A percentile compares a stretch with the other conserved stretches of the same genome.
phyloP scores from a whole-genome alignment of 2,888 invertebrate genomes.

The Stratiomys singularior region DNA sequence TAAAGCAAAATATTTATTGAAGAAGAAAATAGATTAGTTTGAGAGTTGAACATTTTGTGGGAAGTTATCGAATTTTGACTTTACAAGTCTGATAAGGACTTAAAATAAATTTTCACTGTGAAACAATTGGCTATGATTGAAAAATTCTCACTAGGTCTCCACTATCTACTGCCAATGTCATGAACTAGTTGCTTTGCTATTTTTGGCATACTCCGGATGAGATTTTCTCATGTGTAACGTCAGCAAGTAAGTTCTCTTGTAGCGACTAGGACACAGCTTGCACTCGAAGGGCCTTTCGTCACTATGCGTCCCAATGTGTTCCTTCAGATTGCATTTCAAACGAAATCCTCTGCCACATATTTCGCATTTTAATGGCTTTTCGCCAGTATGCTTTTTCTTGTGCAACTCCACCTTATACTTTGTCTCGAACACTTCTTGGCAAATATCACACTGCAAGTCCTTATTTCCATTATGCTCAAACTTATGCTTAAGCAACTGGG shows the following conservation, averaged over 20 bases:
- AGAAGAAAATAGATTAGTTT: too few species aligned
- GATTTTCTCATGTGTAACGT: constrained; percentile 5
- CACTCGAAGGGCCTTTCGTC: constrained; percentile 17
- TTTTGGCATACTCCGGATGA: constrained; percentile 20
- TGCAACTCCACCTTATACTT: constrained; percentile 29
- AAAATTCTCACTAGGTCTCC: too few species aligned
- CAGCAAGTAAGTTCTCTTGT: constrained; percentile 19
- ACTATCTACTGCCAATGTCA: background rate
- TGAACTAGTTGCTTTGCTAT: background rate
- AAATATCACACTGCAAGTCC: constrained; percentile 23
- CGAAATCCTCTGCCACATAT: constrained; percentile 26
- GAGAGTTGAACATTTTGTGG: too few species aligned
- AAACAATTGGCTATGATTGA: too few species aligned
- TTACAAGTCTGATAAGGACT: too few species aligned
- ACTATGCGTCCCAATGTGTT: constrained; percentile 32
- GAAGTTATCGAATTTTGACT: too few species aligned
- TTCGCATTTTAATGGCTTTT: constrained; percentile 22
- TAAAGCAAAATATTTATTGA: too few species aligned
- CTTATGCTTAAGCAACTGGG: constrained; percentile 20
- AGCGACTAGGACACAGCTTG: constrained; percentile 16
- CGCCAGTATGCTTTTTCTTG: constrained; percentile 25
- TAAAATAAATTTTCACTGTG: too few species aligned
- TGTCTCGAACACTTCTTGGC: constrained; percentile 12
- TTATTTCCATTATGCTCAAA: constrained; percentile 19
- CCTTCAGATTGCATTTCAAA: constrained; percentile 34